phyloP scores from a whole-genome alignment of 2,888 invertebrate species.

The Drosophila aldrichi region DNA sequence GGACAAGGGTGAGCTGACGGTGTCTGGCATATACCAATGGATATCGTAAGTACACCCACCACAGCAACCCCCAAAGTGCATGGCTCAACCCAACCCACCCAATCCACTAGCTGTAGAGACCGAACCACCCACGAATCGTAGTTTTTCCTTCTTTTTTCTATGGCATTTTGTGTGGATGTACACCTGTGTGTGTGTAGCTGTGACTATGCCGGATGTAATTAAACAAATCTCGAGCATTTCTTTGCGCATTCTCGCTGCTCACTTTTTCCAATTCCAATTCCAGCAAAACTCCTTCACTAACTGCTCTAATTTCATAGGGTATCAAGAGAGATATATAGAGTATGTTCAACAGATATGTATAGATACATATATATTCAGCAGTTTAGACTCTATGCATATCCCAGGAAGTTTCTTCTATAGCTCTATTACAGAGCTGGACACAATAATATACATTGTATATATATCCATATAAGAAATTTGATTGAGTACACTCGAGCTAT shows the following conservation, averaged over 20 bases:
- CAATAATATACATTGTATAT: too few relatives aligned
- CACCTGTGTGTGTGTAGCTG: slow-evolving; percentile 9
- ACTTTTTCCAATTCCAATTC: slow-evolving; percentile 18
- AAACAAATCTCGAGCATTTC: slow-evolving; percentile 77
- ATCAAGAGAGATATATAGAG: neutral
- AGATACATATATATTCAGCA: too few relatives aligned
- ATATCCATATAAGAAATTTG: too few relatives aligned
- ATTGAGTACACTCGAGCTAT: neutral
- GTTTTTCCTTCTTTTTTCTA: neutral
- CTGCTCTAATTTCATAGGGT: neutral
- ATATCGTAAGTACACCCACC: slow-evolving; percentile 91
- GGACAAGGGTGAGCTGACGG: slow-evolving; percentile 94
- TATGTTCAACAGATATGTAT: neutral
- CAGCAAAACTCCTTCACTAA: neutral
- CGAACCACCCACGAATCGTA: neutral
- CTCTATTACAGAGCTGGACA: too few relatives aligned
- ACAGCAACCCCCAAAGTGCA: slow-evolving; percentile 13
- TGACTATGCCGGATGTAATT: slow-evolving; percentile 73
- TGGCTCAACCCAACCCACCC: slow-evolving; percentile 6
- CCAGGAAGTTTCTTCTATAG: too few relatives aligned
- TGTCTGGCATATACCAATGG: slow-evolving; percentile 96
- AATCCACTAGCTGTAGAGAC: neutral
- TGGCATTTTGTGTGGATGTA: slow-evolving; percentile 70
- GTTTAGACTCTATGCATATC: too few relatives aligned
- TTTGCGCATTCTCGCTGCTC: slow-evolving; percentile 54